phyloP scores from a whole-genome alignment of 2,888 invertebrate genomes.

The Trypoxylon attenuatum region DNA sequence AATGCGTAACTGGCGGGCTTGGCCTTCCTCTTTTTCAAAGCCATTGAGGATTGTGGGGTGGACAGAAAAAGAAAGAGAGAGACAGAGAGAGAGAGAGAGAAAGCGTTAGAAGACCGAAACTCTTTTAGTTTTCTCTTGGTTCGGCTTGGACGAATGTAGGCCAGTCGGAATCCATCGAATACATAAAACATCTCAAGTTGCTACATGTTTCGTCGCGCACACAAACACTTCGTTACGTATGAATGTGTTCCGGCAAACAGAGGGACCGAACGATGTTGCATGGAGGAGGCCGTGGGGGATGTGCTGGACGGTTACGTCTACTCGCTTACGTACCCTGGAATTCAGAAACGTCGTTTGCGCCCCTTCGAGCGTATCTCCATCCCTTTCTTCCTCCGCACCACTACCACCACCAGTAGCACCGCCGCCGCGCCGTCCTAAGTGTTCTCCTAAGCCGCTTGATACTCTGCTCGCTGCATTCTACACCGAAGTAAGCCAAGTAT shows the following conservation, averaged over 20 bases:
- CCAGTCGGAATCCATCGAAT: conserved; percentile 44
- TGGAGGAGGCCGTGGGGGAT: background rate
- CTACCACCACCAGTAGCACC: too few relatives aligned
- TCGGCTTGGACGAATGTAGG: conserved; percentile 39
- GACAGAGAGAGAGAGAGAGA: background rate
- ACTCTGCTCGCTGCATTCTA: too few relatives aligned
- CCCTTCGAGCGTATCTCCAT: background rate
- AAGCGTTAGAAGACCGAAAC: conserved; percentile 2
- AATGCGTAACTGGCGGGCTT: conserved; percentile 27
- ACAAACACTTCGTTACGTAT: conserved; percentile 28
- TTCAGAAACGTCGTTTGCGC: background rate
- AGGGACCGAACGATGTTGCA: background rate
- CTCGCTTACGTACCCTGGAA: background rate
- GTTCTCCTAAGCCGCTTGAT: too few relatives aligned
- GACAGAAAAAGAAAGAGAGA: background rate
- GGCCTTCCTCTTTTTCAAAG: conserved; percentile 32
- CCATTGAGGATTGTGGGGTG: too few relatives aligned
- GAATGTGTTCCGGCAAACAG: conserved; percentile 13
- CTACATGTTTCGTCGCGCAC: conserved; percentile 17
- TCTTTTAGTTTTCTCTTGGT: conserved; percentile 9
- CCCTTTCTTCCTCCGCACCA: too few relatives aligned
- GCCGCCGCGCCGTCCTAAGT: too few relatives aligned
- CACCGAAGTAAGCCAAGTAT: too few relatives aligned
- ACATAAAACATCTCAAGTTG: conserved; percentile 36
- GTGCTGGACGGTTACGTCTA: background rate